phyloP scores from a whole-genome alignment of 2,113 vertebrate species.

The Bambusicola thoracicus region DNA sequence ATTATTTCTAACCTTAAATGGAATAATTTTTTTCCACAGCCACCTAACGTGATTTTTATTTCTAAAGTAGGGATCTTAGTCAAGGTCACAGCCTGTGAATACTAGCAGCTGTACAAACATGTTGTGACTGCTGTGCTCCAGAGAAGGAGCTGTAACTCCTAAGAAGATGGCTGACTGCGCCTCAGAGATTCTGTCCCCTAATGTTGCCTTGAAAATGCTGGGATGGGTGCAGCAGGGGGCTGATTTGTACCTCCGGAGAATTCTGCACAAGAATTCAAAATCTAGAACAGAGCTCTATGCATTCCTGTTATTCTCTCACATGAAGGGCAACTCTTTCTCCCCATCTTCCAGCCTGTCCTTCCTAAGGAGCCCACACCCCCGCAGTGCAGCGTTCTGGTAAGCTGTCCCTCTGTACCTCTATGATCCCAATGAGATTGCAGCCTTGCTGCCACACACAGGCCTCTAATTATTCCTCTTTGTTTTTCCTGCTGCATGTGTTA shows the following conservation, averaged over 20 bases:
- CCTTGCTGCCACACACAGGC: not conserved
- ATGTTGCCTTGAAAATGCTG: not conserved
- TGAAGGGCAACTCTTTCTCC: not conserved
- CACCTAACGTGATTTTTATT: slow-evolving; percentile 17
- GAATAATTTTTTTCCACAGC: slow-evolving; percentile 26
- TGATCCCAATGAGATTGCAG: not conserved
- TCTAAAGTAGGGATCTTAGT: not conserved
- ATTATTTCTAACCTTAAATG: slow-evolving; percentile 7
- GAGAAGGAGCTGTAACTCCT: not conserved
- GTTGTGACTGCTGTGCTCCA: not conserved
- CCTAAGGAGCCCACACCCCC: not conserved
- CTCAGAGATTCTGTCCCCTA: not conserved
- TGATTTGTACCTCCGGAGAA: not conserved
- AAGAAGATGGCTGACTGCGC: not conserved
- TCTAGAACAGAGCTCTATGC: not conserved
- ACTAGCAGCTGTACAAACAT: not conserved
- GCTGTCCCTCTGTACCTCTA: not conserved
- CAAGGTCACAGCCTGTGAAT: not conserved
- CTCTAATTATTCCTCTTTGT: not conserved
- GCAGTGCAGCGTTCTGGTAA: not conserved
- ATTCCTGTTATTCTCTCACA: not conserved
- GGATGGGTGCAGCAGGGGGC: not conserved
- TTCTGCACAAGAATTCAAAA: not conserved
- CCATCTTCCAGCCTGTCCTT: not conserved
- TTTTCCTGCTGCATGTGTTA: not conserved